phyloP scores from a whole-genome alignment of 2,113 vertebrate species.

The Hippocampus comes region DNA sequence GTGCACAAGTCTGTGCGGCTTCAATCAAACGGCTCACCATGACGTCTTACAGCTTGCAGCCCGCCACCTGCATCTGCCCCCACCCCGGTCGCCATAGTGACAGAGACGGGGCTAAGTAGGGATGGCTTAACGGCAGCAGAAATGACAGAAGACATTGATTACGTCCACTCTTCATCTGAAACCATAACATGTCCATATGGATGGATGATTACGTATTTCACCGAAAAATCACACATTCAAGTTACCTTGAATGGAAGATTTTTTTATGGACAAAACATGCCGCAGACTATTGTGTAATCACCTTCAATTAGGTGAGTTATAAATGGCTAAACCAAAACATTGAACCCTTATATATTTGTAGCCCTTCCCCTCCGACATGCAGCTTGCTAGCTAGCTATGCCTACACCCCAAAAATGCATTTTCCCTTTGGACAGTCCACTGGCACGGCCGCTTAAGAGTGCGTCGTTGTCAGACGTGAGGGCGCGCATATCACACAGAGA shows the following conservation, averaged over 20 bases:
- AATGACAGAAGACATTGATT: conserved; percentile 67
- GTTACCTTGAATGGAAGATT: background rate
- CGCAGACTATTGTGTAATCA: no score
- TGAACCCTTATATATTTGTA: no score
- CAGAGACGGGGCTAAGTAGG: conserved; percentile 61
- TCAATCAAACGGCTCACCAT: conserved; percentile 65
- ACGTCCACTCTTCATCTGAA: conserved; percentile 67
- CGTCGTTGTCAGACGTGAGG: no score
- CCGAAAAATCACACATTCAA: background rate
- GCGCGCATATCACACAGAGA: no score
- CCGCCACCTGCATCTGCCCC: conserved; percentile 66
- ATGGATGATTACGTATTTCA: background rate
- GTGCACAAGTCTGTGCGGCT: conserved; percentile 33
- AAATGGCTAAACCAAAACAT: no score
- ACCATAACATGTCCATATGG: conserved; percentile 52
- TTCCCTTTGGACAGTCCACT: no score
- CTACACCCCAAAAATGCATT: no score
- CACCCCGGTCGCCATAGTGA: conserved; percentile 73
- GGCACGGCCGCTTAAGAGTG: no score
- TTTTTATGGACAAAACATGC: no score
- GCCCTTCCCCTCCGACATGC: no score
- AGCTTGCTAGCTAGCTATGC: no score
- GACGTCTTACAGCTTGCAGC: conserved; percentile 59
- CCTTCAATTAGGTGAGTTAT: no score
- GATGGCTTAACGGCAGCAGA: conserved; percentile 61